phyloP scores from a whole-genome alignment of 2,797 vertebrate genomes.

The Ibycter americanus region DNA sequence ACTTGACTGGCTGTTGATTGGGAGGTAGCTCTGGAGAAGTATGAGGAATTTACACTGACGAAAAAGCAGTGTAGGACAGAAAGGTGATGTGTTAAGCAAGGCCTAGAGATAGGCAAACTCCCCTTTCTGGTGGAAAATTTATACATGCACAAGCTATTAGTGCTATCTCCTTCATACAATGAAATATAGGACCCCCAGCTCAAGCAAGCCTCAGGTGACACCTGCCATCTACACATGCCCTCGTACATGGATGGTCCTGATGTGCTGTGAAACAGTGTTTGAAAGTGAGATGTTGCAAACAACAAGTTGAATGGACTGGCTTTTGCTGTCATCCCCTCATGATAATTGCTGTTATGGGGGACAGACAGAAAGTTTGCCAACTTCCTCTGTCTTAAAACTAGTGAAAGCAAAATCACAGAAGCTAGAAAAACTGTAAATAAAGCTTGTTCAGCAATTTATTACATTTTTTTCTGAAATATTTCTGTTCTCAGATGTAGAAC shows the following conservation, averaged over 20 bases:
- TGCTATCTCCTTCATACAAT: neutral
- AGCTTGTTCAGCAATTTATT: neutral
- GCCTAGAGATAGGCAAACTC: neutral
- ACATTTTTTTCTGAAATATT: neutral
- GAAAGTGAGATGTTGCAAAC: neutral
- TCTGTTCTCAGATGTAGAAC: neutral
- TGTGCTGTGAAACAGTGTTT: neutral
- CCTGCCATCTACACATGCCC: neutral
- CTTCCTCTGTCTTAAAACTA: neutral
- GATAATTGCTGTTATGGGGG: neutral
- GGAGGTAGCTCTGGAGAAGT: neutral
- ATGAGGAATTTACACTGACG: neutral
- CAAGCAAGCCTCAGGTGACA: neutral
- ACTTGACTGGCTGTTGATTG: rapidly evolving
- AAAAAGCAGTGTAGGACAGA: neutral
- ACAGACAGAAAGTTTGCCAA: neutral
- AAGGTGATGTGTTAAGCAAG: neutral
- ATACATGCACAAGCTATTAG: neutral
- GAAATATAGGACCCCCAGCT: rapidly evolving
- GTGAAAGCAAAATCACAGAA: neutral
- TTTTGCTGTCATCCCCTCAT: neutral
- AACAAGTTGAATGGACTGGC: neutral
- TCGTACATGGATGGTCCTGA: neutral
- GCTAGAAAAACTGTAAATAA: neutral
- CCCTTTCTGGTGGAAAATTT: neutral